Percentiles rank a stretch among this genome's conserved stretches.
These are phyloP conservation scores for Amyelois transitella DNA, from an alignment of 1,140 invertebrate genomes.

Conservation along the genomic window DNA sequence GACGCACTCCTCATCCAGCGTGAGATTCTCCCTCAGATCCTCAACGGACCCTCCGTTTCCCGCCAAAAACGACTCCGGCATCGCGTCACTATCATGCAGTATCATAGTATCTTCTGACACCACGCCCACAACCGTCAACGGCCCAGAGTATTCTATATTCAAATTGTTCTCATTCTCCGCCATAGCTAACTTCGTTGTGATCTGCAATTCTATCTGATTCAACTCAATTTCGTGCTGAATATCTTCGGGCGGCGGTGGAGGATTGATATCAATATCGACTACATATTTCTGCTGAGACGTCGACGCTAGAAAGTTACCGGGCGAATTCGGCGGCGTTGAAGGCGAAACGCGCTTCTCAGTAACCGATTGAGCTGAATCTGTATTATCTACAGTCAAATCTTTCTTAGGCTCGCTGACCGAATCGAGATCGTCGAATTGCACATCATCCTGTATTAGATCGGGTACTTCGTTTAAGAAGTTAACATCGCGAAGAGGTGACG, in stretches of 20 bases:
- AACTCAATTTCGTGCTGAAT: slow-evolving; percentile 43
- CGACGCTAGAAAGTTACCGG: slow-evolving; percentile 51
- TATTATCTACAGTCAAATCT: slow-evolving; percentile 34
- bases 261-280: slow-evolving; percentile 49
- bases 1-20: slow-evolving; percentile 81
- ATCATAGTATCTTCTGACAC: slow-evolving; percentile 29
- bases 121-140: slow-evolving; percentile 43
- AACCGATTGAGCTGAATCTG: slow-evolving; percentile 40
- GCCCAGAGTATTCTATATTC: slow-evolving; percentile 68
- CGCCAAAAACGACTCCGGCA: slow-evolving; percentile 49
- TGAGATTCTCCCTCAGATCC: slow-evolving; percentile 74
- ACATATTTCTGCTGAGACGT: slow-evolving; percentile 52
- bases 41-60: slow-evolving; percentile 52
- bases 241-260: slow-evolving; percentile 15
- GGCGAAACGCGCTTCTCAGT: slow-evolving; percentile 55
- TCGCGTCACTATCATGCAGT: slow-evolving; percentile 28
- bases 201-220: slow-evolving; percentile 59
- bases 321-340: slow-evolving; percentile 60
- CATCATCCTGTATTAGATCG: slow-evolving; percentile 46
- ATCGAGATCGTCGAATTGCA: slow-evolving; percentile 42
- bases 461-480: slow-evolving; percentile 68
- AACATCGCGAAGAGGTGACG: slow-evolving; percentile 56
- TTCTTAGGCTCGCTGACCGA: slow-evolving; percentile 36
- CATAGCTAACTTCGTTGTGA: slow-evolving; percentile 67
- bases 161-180: slow-evolving; percentile 72